Evolutionary conservation across 2,113 vertebrate species (phyloP).

Genomic region (Atractosteus spatula): DNA sequence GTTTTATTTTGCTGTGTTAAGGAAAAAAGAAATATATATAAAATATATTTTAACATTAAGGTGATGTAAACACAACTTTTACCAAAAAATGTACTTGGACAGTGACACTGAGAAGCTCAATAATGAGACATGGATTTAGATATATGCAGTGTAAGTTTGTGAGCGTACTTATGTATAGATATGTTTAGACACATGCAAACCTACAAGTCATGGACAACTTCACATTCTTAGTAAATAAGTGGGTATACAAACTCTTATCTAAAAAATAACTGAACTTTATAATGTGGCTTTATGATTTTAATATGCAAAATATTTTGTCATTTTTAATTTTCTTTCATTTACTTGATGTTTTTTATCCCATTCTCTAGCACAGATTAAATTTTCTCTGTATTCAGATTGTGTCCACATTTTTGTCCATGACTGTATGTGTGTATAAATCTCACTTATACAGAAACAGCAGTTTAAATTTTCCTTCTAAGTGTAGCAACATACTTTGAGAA

Average conservation of each 20-base stretch:
- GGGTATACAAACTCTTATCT: constrained; percentile 40
- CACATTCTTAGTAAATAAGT: constrained; percentile 30
- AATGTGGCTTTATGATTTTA: constrained; percentile 46
- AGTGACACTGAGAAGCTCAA: constrained; percentile 33
- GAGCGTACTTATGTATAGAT: constrained; percentile 37
- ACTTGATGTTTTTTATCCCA: not conserved
- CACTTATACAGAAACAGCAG: not conserved
- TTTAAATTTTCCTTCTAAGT: not conserved
- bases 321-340: constrained; percentile 30
- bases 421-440: constrained; percentile 42
- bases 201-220: constrained; percentile 35
- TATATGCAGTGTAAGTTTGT: constrained; percentile 37
- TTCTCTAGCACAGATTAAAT: not conserved
- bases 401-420: constrained; percentile 20
- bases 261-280: constrained; percentile 33
- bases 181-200: constrained; percentile 40
- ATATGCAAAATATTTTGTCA: constrained; percentile 52
- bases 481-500: constrained; percentile 14
- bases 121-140: constrained; percentile 29
- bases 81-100: constrained; percentile 51
- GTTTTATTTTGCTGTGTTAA: constrained; percentile 28
- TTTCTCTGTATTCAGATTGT: constrained; percentile 12
- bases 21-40: constrained; percentile 23
- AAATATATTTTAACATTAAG: constrained; percentile 39
- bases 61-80: constrained; percentile 44